phyloP scores from a whole-genome alignment of 2,113 vertebrate genomes.

The Indri indri region DNA sequence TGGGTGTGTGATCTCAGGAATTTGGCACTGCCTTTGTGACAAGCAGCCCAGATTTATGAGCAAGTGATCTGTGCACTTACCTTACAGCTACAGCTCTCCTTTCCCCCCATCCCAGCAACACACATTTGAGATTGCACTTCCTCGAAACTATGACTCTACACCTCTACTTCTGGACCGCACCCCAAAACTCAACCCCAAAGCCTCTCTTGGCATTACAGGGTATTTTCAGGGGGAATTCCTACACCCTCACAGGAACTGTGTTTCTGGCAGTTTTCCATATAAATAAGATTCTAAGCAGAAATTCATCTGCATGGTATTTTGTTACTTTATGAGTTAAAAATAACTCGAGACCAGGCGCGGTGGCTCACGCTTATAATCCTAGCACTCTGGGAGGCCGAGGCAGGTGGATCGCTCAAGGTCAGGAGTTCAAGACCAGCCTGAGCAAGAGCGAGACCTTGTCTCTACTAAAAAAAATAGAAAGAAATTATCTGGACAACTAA shows the following conservation, averaged over 20 bases:
- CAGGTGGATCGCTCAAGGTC: no score
- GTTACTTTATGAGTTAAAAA: constrained; percentile 33
- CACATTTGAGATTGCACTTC: background rate
- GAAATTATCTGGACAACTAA: no score
- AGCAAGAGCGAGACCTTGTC: no score
- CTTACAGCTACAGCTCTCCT: background rate
- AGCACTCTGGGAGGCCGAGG: no score
- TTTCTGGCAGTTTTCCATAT: background rate
- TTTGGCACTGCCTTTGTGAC: background rate
- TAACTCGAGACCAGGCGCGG: background rate
- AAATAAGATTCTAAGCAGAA: background rate
- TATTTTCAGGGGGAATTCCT: background rate
- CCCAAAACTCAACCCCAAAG: background rate
- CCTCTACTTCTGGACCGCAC: background rate
- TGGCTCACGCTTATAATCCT: no score
- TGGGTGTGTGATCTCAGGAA: background rate
- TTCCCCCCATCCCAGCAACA: background rate
- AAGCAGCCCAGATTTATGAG: background rate
- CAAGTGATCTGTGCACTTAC: background rate
- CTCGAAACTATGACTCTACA: constrained; percentile 1
- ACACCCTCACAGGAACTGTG: background rate
- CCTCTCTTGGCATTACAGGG: background rate
- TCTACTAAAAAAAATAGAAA: no score
- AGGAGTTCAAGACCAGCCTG: no score
- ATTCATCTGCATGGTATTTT: background rate